phyloP scores from a whole-genome alignment of 2,113 vertebrate genomes.

The Opisthocomus hoazin region DNA sequence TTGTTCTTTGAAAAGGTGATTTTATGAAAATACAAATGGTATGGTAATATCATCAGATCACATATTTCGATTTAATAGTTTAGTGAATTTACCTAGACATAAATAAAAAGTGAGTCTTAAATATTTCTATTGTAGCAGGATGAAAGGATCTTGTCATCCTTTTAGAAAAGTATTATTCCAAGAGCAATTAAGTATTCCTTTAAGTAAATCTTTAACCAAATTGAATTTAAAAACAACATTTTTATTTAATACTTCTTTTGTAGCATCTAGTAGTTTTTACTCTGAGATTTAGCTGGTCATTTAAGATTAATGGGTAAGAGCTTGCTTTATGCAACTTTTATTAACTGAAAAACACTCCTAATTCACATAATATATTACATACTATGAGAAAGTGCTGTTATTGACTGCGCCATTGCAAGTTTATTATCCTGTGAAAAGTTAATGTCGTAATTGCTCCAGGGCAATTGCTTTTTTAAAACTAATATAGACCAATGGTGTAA shows the following conservation, averaged over 20 bases:
- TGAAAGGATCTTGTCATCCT: not conserved
- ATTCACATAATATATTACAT: not conserved
- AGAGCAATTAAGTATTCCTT: not conserved
- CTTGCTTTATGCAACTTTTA: not conserved
- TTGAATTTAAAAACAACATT: not conserved
- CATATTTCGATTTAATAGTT: not conserved
- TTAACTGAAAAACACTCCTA: not conserved
- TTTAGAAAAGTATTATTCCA: not conserved
- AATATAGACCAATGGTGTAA: not conserved
- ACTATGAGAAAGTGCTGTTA: not conserved
- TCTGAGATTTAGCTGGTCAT: not conserved
- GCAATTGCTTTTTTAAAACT: not conserved
- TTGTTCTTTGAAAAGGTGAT: not conserved
- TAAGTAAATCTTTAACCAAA: not conserved
- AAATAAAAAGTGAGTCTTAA: not conserved
- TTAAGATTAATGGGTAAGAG: not conserved
- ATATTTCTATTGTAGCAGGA: not conserved
- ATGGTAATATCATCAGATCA: not conserved
- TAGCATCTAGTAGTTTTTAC: not conserved
- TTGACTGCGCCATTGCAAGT: not conserved
- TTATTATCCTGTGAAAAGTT: slow-evolving; percentile 30
- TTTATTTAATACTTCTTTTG: not conserved
- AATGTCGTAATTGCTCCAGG: not conserved
- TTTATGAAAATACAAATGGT: not conserved
- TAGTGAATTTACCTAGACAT: not conserved